Evolutionary conservation across 2,797 vertebrate genomes (phyloP).

Genomic region (Gallinago stenura): DNA sequence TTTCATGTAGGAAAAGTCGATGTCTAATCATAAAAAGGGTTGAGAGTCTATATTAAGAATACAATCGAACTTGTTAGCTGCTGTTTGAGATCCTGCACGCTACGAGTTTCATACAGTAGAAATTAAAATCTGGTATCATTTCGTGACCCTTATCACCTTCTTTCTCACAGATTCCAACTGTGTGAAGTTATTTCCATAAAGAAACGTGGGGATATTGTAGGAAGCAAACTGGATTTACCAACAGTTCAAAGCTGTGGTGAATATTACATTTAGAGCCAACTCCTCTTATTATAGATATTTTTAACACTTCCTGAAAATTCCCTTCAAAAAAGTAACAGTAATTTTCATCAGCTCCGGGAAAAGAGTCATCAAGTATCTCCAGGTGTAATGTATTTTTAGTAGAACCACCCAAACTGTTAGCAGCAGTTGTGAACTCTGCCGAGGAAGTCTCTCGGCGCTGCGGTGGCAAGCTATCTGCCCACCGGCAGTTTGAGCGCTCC

Average conservation of each 20-base stretch:
- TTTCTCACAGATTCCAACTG: slow-evolving; percentile 61
- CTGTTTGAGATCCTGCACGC: slow-evolving; percentile 17
- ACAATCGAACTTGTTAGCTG: slow-evolving; percentile 45
- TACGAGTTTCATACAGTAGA: slow-evolving; percentile 41
- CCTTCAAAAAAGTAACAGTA: slow-evolving; percentile 63
- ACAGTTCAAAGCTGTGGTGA: slow-evolving; percentile 34
- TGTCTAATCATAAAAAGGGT: slow-evolving; percentile 38
- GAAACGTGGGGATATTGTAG: slow-evolving; percentile 34
- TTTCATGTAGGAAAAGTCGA: slow-evolving; percentile 30
- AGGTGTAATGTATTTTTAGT: slow-evolving; percentile 72
- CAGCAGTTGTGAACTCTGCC: slow-evolving; percentile 47
- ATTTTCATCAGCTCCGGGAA: slow-evolving; percentile 64
- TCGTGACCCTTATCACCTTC: slow-evolving; percentile 43
- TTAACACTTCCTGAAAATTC: slow-evolving; percentile 69
- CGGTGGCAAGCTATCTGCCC: slow-evolving; percentile 40
- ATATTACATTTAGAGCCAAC: slow-evolving; percentile 28
- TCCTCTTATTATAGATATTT: slow-evolving; percentile 43
- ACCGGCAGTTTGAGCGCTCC: slow-evolving; percentile 35
- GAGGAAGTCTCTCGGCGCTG: slow-evolving; percentile 37
- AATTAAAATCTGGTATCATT: slow-evolving; percentile 63
- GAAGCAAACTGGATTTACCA: slow-evolving; percentile 59
- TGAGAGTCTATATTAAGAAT: slow-evolving; percentile 45
- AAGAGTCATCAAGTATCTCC: slow-evolving; percentile 64
- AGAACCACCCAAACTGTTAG: slow-evolving; percentile 58
- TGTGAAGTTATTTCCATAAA: slow-evolving; percentile 74